Base-by-base conservation (phyloP, 2,113 vertebrate species). In the Xiphophorus maculatus region DNA sequence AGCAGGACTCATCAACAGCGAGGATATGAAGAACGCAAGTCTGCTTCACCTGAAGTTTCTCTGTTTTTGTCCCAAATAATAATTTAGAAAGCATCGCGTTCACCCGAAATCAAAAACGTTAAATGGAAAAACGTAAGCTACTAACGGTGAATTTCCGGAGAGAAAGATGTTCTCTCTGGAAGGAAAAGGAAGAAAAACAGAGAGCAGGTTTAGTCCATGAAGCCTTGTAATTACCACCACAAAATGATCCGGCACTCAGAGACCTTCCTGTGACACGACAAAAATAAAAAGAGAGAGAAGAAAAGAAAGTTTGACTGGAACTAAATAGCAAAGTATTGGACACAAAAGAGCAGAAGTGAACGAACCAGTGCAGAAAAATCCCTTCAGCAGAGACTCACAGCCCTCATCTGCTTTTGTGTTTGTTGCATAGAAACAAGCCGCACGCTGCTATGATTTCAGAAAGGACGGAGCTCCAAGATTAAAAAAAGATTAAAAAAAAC, bases 381-480 rank as follows among this genome's bases (percentile, higher is more conserved):
- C 42, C 42, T 69, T 29, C 27, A 44, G n/a, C 8, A 7, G 27
- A 7, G 15, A 48, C 42, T 69, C 66, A 17, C 27, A 17, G 40
- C n/a, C 6, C 40, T 68, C 37, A 44, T 27, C 65, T 42, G 65
- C 66, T 19, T 48, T 29, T 4, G 40, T 48, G 27, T 51, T 67
- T 51, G 42, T 30, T 51, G 66, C 66, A 29, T 69, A 29, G 42
- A 69, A 69, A 48, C 66, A 27, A 69, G 42, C 3, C 13, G n/a
- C 28, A 27, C 15, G 35, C 27, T 8, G 6, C 19, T 27, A 22
- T 8, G 44, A 42, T 19, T 44, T 19, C 4, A 22, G n/a, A 68
- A 30, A 48, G 14, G 6, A 29, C 2, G 7, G 62, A 7, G 29
- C 15, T 63, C 51, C 51, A 22, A n/a, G 51, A 25, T 30, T 5